A percentile compares a stretch with the other conserved stretches of the same genome.
Evolutionary conservation across 1,140 invertebrate genomes (phyloP).

Genomic region (Charaxes varanes): DNA sequence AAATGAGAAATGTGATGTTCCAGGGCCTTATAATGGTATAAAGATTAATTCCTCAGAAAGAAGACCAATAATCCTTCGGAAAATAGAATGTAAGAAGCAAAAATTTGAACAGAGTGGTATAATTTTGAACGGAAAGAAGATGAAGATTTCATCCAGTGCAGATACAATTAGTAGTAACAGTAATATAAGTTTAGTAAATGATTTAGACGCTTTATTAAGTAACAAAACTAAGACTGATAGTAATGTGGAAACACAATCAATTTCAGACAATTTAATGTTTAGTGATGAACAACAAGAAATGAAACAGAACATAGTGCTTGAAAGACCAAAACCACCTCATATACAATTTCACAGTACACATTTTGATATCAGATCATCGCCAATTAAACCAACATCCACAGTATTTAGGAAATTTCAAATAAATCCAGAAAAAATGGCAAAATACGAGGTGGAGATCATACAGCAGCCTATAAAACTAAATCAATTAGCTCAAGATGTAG

Average conservation of each 20-base stretch:
- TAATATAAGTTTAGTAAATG: constrained; percentile 24
- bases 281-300: constrained; percentile 10
- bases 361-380: constrained; percentile 63
- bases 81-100: constrained; percentile 24
- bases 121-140: constrained; percentile 21
- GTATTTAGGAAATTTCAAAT: constrained; percentile 60
- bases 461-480: constrained; percentile 34
- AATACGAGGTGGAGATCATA: constrained; percentile 51
- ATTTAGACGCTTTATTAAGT: constrained; percentile 31
- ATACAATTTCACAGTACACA: constrained; percentile 57
- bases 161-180: constrained; percentile 16
- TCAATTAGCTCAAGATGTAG: constrained; percentile 16
- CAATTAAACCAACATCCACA: constrained; percentile 56
- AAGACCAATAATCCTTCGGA: constrained; percentile 25
- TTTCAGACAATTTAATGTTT: constrained; percentile 17
- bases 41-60: constrained; percentile 11
- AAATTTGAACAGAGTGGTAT: constrained; percentile 16
- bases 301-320: background rate
- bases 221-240: constrained; percentile 23
- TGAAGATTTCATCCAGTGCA: constrained; percentile 18
- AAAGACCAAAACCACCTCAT: constrained; percentile 27
- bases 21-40: background rate
- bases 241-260: constrained; percentile 16
- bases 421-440: constrained; percentile 51
- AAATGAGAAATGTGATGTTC: background rate